phyloP scores from a whole-genome alignment of 2,888 invertebrate genomes.

The Acronicta aceris region DNA sequence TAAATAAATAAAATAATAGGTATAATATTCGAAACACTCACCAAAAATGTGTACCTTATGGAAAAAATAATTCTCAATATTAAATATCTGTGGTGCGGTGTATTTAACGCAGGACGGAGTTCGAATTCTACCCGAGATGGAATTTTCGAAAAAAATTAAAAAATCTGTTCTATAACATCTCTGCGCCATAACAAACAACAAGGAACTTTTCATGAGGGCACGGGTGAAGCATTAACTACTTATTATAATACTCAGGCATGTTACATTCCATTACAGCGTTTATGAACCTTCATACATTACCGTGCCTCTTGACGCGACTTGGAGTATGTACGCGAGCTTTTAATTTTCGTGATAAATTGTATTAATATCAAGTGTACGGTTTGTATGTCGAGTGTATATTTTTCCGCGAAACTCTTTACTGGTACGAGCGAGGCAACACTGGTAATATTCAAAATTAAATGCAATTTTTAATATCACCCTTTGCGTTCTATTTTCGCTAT shows the following conservation, averaged over 20 bases:
- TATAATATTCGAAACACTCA: too few relatives aligned
- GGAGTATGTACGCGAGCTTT: conserved; percentile 24
- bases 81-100: too few relatives aligned
- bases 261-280: conserved; percentile 31
- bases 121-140: too few relatives aligned
- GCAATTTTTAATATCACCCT: neutral
- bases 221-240: conserved; percentile 9
- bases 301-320: conserved; percentile 14
- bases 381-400: conserved; percentile 30
- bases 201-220: neutral
- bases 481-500: neutral
- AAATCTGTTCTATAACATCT: too few relatives aligned
- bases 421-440: neutral
- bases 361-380: conserved; percentile 36
- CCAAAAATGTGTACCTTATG: too few relatives aligned
- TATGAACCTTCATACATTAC: conserved; percentile 20
- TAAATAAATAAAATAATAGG: too few relatives aligned
- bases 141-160: too few relatives aligned
- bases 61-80: too few relatives aligned
- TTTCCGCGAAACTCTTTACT: conserved; percentile 10
- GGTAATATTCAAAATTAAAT: conserved; percentile 1
- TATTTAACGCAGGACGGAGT: too few relatives aligned
- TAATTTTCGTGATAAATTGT: conserved; percentile 51
- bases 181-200: neutral
- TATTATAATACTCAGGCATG: conserved; percentile 5